Conservation (phyloP, 1,140 invertebrate genomes). For the Calliphora vicina region DNA sequence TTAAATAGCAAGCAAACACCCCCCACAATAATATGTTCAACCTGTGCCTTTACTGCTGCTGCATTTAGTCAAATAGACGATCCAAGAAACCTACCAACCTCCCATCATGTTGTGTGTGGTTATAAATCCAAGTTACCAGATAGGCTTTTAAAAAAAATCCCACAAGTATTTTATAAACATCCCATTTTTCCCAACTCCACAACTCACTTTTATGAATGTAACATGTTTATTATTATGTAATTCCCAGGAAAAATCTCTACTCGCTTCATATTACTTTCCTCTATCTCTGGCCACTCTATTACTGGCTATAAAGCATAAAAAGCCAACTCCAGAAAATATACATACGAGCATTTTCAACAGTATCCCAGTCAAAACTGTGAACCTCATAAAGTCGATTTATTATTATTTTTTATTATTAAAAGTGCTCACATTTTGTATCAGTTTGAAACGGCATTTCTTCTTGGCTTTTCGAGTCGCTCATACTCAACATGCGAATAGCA, state of each 20-base stretch:
- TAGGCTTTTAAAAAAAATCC: no score
- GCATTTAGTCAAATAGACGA: not conserved
- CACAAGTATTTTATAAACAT: no score
- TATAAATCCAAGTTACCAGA: not conserved
- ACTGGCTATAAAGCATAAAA: no score
- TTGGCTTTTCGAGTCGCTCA: not conserved
- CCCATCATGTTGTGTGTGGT: not conserved
- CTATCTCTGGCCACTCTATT: no score
- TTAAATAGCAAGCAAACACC: no score
- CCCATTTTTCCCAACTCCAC: no score
- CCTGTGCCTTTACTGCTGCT: not conserved
- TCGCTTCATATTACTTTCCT: no score
- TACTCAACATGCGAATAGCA: not conserved
- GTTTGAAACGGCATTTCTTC: not conserved
- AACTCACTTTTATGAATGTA: no score
- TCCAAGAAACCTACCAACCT: not conserved
- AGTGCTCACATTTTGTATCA: not conserved
- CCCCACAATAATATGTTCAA: no score
- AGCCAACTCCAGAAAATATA: no score
- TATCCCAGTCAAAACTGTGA: not conserved
- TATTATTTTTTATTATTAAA: not conserved
- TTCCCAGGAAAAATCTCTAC: no score
- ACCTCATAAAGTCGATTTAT: not conserved
- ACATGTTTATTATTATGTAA: no score
- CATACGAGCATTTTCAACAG: not conserved